These are phyloP conservation scores for Odontamblyopus lacepedii DNA, from an alignment of 2,797 vertebrate genomes.

Conservation along the genomic window DNA sequence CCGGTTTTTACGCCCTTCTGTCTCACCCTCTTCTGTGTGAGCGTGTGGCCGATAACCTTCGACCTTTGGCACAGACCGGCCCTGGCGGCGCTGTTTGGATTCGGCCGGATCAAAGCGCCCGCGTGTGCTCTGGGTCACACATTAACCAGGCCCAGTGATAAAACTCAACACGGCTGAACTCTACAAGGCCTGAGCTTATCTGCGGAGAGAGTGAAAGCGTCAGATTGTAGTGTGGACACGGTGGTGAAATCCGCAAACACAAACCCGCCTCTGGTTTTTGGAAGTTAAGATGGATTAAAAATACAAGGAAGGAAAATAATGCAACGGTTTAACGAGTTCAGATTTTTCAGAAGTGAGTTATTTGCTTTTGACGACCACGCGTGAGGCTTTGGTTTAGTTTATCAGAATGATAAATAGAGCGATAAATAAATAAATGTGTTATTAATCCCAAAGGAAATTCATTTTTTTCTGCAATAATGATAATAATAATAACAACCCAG, in stretches of 20 bases:
- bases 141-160: constrained; percentile 72
- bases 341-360: too few species aligned
- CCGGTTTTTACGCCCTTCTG: constrained; percentile 62
- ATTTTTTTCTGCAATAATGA: too few species aligned
- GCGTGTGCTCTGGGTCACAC: constrained; percentile 71
- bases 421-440: too few species aligned
- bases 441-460: too few species aligned
- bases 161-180: constrained; percentile 51
- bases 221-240: background rate
- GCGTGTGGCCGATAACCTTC: constrained; percentile 75
- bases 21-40: constrained; percentile 69
- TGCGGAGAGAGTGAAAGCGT: constrained; percentile 5
- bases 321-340: too few species aligned
- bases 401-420: too few species aligned
- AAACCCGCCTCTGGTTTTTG: too few species aligned
- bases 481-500: too few species aligned
- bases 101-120: constrained; percentile 80
- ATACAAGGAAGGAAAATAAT: too few species aligned
- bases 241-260: background rate
- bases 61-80: constrained; percentile 47
- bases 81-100: constrained; percentile 60
- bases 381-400: too few species aligned
- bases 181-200: constrained; percentile 61
- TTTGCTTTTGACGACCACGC: too few species aligned
- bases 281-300: too few species aligned